Percentiles rank a stretch among this genome's conserved stretches.
Evolutionary conservation across 2,888 invertebrate genomes (phyloP).

Genomic region (Drosophila cracens): DNA sequence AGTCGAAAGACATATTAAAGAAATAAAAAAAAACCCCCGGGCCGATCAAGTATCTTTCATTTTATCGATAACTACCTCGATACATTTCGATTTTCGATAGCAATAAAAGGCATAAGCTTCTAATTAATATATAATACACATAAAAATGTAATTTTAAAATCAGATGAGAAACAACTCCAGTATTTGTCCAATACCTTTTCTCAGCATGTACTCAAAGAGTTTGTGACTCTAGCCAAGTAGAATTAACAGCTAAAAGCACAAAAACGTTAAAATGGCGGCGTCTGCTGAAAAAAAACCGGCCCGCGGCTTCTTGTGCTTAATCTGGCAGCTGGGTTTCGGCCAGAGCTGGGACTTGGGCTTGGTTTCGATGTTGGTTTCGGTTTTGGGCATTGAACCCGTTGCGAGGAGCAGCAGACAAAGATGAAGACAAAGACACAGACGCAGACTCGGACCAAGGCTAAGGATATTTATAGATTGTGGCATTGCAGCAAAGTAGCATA

Average conservation of each 20-base stretch:
- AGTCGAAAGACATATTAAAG: neutral
- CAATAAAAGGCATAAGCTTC: neutral
- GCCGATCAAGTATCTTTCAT: neutral
- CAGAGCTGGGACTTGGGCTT: slow-evolving; percentile 14
- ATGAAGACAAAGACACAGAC: neutral
- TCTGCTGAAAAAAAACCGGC: slow-evolving; percentile 41
- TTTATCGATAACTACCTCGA: neutral
- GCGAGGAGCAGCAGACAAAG: neutral
- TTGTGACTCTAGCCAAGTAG: slow-evolving; percentile 23
- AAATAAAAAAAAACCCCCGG: neutral
- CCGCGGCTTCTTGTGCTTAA: slow-evolving; percentile 25
- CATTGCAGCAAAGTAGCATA: neutral
- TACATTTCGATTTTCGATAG: neutral
- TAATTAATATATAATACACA: neutral
- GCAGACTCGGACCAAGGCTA: slow-evolving; percentile 42
- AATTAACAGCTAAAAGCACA: slow-evolving; percentile 11
- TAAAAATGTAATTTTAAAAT: neutral
- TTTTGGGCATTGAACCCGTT: slow-evolving; percentile 57
- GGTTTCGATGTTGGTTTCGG: slow-evolving; percentile 9
- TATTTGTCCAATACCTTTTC: neutral
- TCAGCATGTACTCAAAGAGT: neutral
- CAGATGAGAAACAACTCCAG: neutral
- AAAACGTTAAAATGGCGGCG: slow-evolving; percentile 34
- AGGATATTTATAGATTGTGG: slow-evolving; percentile 69
- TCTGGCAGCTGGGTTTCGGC: slow-evolving; percentile 19